phyloP scores from a whole-genome alignment of 2,888 invertebrate genomes.

The Lycaena phlaeas region DNA sequence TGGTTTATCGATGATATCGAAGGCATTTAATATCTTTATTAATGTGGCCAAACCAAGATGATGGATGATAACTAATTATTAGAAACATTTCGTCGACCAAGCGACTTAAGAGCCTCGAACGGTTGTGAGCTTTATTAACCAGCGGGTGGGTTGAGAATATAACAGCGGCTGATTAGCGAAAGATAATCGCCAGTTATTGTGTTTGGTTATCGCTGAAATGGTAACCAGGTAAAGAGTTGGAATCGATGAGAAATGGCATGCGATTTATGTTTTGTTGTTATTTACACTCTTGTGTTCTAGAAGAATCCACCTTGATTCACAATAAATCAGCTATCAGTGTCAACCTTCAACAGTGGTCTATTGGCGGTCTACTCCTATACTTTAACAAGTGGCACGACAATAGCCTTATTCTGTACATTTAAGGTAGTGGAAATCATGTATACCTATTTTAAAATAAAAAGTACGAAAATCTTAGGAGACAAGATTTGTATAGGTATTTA shows the following conservation, averaged over 20 bases:
- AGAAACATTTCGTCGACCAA: conserved; percentile 61
- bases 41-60: conserved; percentile 59
- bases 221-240: conserved; percentile 28
- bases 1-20: conserved; percentile 19
- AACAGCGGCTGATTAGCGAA: conserved; percentile 28
- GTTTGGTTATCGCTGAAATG: conserved; percentile 59
- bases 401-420: no score
- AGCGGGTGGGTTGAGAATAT: conserved; percentile 19
- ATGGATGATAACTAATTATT: conserved; percentile 69
- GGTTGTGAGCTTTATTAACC: conserved; percentile 19
- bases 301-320: no score
- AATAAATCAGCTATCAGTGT: no score
- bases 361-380: no score
- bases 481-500: no score
- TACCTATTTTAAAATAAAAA: no score
- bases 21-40: conserved; percentile 67
- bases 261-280: no score
- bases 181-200: conserved; percentile 63
- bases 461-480: no score
- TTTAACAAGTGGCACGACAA: no score
- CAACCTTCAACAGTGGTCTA: no score
- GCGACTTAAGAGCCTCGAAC: conserved; percentile 21
- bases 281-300: no score
- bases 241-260: conserved; percentile 22
- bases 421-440: no score